phyloP scores from a whole-genome alignment of 1,140 invertebrate species.

The Anadara kagoshimensis region DNA sequence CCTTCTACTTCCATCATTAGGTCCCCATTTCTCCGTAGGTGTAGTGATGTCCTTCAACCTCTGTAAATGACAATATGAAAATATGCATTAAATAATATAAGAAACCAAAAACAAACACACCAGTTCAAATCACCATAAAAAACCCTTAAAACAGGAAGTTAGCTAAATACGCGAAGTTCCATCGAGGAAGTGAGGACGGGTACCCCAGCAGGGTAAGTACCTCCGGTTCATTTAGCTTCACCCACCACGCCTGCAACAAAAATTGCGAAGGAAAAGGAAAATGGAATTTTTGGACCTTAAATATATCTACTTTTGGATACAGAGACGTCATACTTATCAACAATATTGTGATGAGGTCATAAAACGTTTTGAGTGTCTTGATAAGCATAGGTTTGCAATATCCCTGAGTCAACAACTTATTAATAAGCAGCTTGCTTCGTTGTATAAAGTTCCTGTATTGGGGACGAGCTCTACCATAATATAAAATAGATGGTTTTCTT shows the following conservation, averaged over 20 bases:
- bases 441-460: too few relatives aligned
- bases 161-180: neutral
- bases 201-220: neutral
- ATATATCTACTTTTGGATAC: too few relatives aligned
- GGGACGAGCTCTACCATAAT: neutral
- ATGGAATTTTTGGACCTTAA: too few relatives aligned
- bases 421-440: too few relatives aligned
- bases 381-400: too few relatives aligned
- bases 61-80: slow-evolving; percentile 14
- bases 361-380: too few relatives aligned
- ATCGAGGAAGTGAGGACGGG: neutral
- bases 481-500: neutral
- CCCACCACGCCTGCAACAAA: neutral
- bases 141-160: too few relatives aligned
- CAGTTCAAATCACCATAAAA: neutral
- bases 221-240: neutral
- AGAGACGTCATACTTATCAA: too few relatives aligned
- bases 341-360: too few relatives aligned
- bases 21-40: slow-evolving; percentile 34
- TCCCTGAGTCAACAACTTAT: too few relatives aligned
- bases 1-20: too few relatives aligned
- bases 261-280: neutral
- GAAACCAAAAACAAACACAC: too few relatives aligned
- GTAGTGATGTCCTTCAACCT: slow-evolving; percentile 23
- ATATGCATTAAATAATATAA: neutral